Percentiles rank a stretch among this genome's conserved stretches.
Evolutionary conservation across 1,140 invertebrate genomes (phyloP).

Genomic region (Brachionus angularis): DNA sequence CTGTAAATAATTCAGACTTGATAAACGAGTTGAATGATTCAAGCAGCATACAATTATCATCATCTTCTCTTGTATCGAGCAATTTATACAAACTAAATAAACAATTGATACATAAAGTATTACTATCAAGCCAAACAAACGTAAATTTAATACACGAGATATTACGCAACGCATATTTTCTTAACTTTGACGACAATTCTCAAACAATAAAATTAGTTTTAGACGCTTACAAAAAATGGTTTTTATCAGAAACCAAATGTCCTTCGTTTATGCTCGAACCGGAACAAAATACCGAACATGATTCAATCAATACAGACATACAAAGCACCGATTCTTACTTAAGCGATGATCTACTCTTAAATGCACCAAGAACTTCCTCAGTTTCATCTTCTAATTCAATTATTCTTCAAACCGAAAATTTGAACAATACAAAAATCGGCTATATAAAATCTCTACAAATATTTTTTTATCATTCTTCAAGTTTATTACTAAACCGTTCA

Average conservation of each 20-base stretch:
- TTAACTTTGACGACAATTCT: constrained; percentile 45
- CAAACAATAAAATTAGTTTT: constrained; percentile 27
- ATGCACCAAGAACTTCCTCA: too few relatives aligned
- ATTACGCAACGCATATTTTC: constrained; percentile 67
- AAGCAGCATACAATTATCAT: too few relatives aligned
- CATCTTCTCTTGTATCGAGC: too few relatives aligned
- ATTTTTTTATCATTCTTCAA: constrained; percentile 69
- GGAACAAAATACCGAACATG: constrained; percentile 27
- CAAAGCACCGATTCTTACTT: too few relatives aligned
- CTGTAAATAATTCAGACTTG: too few relatives aligned
- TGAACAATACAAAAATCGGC: constrained; percentile 55
- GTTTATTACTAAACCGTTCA: constrained; percentile 51
- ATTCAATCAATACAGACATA: too few relatives aligned
- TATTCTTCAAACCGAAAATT: constrained; percentile 25
- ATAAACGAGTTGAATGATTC: too few relatives aligned
- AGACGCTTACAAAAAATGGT: constrained; percentile 43
- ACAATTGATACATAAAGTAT: constrained; percentile 65
- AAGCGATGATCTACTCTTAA: too few relatives aligned
- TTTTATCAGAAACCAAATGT: constrained; percentile 60
- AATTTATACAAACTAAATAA: too few relatives aligned
- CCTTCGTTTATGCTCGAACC: constrained; percentile 82
- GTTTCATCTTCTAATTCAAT: not conserved
- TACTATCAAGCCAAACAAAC: constrained; percentile 82
- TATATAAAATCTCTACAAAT: constrained; percentile 89
- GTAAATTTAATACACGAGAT: constrained; percentile 91